Percentiles rank a stretch among this genome's conserved stretches.
Evolutionary conservation across 2,113 vertebrate species (phyloP).

Genomic region (Cyprinus carpio): DNA sequence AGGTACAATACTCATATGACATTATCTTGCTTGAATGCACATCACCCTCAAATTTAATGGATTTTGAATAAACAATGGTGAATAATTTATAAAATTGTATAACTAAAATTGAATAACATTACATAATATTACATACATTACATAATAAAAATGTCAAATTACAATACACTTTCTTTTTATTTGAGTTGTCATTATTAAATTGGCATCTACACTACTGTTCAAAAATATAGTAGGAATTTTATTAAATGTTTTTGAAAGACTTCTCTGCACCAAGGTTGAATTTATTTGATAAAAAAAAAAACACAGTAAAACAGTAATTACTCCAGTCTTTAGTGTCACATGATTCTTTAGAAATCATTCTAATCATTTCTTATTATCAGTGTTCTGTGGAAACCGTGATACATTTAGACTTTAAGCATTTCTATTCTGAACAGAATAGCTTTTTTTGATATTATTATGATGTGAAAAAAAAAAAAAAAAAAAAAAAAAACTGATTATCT

Average conservation of each 20-base stretch:
- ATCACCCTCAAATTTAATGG: background rate
- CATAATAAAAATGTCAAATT: background rate
- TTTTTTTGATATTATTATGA: too few species aligned
- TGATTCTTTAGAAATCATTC: background rate
- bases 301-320: background rate
- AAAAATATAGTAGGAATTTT: too few species aligned
- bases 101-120: background rate
- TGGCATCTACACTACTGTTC: background rate
- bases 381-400: background rate
- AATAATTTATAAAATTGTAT: background rate
- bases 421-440: too few species aligned
- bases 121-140: too few species aligned
- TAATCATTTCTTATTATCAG: background rate
- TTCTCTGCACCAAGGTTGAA: background rate
- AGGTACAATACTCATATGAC: constrained; percentile 69
- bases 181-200: background rate
- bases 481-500: too few species aligned
- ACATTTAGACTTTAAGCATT: background rate
- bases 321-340: too few species aligned
- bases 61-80: background rate
- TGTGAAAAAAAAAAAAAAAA: too few species aligned
- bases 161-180: background rate
- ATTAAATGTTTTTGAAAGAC: background rate
- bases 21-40: background rate
- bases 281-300: too few species aligned